Evolutionary conservation across 2,888 invertebrate genomes (phyloP).

Genomic region (Pammene aurita): DNA sequence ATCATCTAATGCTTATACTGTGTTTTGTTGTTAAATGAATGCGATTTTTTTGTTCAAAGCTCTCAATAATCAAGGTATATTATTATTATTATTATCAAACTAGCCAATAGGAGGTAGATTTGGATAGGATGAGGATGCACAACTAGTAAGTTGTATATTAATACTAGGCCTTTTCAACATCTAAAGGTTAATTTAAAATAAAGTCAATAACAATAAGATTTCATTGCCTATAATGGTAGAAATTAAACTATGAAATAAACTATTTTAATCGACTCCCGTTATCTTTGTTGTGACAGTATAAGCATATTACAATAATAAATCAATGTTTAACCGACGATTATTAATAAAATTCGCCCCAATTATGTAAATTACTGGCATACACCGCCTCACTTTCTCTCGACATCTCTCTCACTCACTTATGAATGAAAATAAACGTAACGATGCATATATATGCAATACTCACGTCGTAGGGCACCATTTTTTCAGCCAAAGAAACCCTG

Average conservation of each 20-base stretch:
- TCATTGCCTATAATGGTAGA: too few species aligned
- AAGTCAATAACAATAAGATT: too few species aligned
- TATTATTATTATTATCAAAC: too few species aligned
- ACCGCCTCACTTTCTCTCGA: conserved; percentile 54
- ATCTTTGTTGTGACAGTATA: not conserved
- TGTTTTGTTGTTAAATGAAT: too few species aligned
- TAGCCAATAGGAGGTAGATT: too few species aligned
- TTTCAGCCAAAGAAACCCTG: conserved; percentile 84
- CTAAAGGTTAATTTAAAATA: too few species aligned
- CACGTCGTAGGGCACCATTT: conserved; percentile 85
- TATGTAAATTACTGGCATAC: conserved; percentile 52
- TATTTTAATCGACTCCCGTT: not conserved
- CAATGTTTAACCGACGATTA: conserved; percentile 48
- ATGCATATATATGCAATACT: conserved; percentile 66
- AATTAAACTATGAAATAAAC: not conserved
- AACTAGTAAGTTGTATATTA: too few species aligned
- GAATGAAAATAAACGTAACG: conserved; percentile 57
- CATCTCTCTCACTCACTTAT: conserved; percentile 46
- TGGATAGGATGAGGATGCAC: too few species aligned
- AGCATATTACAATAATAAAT: conserved; percentile 14
- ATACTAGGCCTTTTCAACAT: too few species aligned
- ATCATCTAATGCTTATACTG: too few species aligned
- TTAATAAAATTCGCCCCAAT: conserved; percentile 50
- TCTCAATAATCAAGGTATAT: too few species aligned
- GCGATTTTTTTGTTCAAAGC: too few species aligned